Evolutionary conservation across 2,888 invertebrate species (phyloP), one percentile per base, ranked within the genome.

Genomic region (Arenicola marina): DNA sequence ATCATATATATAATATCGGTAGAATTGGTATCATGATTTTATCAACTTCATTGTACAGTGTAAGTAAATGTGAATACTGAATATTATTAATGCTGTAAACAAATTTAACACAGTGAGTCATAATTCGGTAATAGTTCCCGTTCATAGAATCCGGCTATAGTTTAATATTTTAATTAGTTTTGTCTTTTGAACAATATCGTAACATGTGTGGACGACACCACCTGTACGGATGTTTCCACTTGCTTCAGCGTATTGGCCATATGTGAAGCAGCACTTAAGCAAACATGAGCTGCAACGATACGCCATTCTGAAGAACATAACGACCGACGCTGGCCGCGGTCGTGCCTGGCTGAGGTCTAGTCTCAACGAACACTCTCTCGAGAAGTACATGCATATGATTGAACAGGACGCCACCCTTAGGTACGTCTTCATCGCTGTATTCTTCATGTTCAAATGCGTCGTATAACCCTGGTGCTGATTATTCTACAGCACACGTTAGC

Each of bases 341-440:
- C 88, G 92, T 76, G 93, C 95, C 29, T 95, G 96, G 89, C 87
- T 97, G 32, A 87, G 96, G 69, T 90, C 94, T 24, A 87, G 93
- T 2, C 86, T 97, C 29, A 97, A 97, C 86, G 97, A 97, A 82
- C 88, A 92, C 74, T 92, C 94, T 0, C 86, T 97, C 51, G 93
- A 93, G 71, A 72, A 84, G 61, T 84, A 92, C 84, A 86, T 92
- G 73, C 89, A 91, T 72, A 90, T 89, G 76, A 87, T 92, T 85
- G 83, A 92, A 46, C 87, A 88, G 69, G 90, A 90, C 80, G 75
- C 58, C 21, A 4, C 11, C 38, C 38, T 38, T 18, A 38, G 11
- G 11, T 15, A 18, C 11, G 11, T 18, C 11, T 11, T 38, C 11
- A 11, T 38, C 38, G 38, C 11, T 38, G 11, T 38, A 18, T 15